These are phyloP conservation scores for Acanthoscelides obtectus DNA, from an alignment of 2,888 invertebrate species.

Conservation along the genomic window DNA sequence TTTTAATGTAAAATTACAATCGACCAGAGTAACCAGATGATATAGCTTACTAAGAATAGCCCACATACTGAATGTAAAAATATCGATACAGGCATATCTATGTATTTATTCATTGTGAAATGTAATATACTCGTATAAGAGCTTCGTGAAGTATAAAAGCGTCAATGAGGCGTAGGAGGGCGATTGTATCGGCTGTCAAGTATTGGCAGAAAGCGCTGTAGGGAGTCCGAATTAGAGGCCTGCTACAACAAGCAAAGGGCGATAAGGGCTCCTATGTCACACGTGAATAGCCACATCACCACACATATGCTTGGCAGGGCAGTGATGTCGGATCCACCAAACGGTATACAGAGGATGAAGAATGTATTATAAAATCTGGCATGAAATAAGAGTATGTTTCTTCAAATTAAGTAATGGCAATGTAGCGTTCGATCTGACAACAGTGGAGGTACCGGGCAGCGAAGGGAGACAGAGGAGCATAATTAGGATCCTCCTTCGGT, in stretches of 20 bases:
- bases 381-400: too few species aligned
- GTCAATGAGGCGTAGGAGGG: constrained; percentile 36
- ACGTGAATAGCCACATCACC: constrained; percentile 14
- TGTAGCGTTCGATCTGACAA: too few species aligned
- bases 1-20: too few species aligned
- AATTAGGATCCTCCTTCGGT: too few species aligned
- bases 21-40: too few species aligned
- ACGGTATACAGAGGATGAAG: too few species aligned
- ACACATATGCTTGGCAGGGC: not conserved
- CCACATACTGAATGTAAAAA: not conserved
- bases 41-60: too few species aligned
- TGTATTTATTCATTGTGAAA: not conserved
- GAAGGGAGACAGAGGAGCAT: too few species aligned
- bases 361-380: too few species aligned
- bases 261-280: constrained; percentile 26
- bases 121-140: not conserved
- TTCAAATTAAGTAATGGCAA: too few species aligned
- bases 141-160: constrained; percentile 19
- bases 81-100: not conserved
- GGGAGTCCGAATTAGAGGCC: constrained; percentile 31
- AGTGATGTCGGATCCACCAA: not conserved
- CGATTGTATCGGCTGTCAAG: constrained; percentile 38
- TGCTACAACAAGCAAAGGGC: constrained; percentile 10
- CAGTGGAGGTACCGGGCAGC: too few species aligned
- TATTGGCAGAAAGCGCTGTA: constrained; percentile 36